Evolutionary conservation across 2,888 invertebrate genomes (phyloP), one percentile per base, ranked within the genome.

Genomic region (Tubiluchus corallicola): DNA sequence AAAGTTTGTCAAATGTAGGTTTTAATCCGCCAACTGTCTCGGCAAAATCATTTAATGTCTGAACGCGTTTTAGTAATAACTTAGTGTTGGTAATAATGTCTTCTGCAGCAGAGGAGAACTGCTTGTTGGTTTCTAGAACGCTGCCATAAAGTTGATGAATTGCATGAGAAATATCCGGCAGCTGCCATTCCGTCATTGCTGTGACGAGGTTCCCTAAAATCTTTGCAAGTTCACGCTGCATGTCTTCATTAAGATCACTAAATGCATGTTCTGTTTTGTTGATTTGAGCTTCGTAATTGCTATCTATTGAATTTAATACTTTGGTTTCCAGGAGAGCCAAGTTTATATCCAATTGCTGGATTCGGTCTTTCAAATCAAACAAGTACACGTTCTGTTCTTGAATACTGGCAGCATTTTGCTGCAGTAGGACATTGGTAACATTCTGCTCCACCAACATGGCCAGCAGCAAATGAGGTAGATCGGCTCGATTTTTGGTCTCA

Each of bases 371-470:
- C n/a, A 29, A n/a, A n/a, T n/a, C n/a, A n/a, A n/a, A n/a, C n/a
- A 29, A n/a, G 9, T 9, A 9, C 29, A 9, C 29, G 29, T n/a
- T n/a, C 9, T 9, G 9, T 9, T 29, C 29, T 9, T n/a, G 29
- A 9, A 29, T 9, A 9, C 9, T 9, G 9, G 29, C 29, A n/a
- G 29, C n/a, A n/a, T 29, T 29, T 9, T 29, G 9, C 9, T 9
- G n/a, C 9, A 29, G 9, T 9, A 29, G 9, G 29, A n/a, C 29
- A 29, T n/a, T 29, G 9, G 29, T 29, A 9, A 29, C 9, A n/a
- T 29, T 29, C 29, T 29, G 29, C 29, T 29, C 29, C 9, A 29
- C 29, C n/a, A 29, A n/a, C 29, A 29, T n/a, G 29, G 29, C 29
- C 29, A 29, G 29, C 29, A 29, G 29, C 29, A 29, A n/a, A n/a